phyloP scores from a whole-genome alignment of 30 jellyfish, hydroid and myxozoan genomes.

The Turritopsis rubra region DNA sequence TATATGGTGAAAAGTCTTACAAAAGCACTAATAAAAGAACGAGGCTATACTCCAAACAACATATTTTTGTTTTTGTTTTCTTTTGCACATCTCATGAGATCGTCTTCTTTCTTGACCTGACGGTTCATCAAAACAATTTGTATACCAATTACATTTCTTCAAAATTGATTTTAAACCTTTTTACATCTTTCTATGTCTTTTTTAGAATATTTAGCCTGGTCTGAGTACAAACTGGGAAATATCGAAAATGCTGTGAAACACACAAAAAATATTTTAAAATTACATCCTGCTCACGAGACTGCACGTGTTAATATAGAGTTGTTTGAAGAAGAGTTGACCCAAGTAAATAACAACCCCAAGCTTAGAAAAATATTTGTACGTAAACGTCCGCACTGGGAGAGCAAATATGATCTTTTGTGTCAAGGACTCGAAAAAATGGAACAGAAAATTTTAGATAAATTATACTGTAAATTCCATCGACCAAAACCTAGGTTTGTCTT shows the following conservation, averaged over 20 bases:
- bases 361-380: constrained; percentile 13
- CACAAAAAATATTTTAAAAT: constrained; percentile 50
- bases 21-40: no score
- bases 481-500: constrained; percentile 39
- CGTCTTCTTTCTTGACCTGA: no score
- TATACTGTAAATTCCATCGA: constrained; percentile 43
- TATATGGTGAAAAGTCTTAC: no score
- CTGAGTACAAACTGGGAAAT: constrained; percentile 79
- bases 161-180: no score
- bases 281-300: constrained; percentile 50
- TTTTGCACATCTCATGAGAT: no score
- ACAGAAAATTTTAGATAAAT: constrained; percentile 33
- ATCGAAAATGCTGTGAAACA: constrained; percentile 70
- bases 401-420: constrained; percentile 38
- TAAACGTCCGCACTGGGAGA: constrained; percentile 33
- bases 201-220: constrained; percentile 81
- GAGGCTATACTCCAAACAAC: no score
- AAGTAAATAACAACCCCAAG: constrained; percentile 33
- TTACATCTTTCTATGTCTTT: no score
- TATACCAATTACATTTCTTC: no score
- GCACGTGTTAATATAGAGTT: constrained; percentile 58
- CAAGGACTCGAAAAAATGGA: constrained; percentile 53
- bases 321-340: constrained; percentile 54
- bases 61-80: no score
- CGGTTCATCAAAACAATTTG: no score